Evolutionary conservation across 2,888 invertebrate species (phyloP).

Genomic region (Asteroscopus sphinx): DNA sequence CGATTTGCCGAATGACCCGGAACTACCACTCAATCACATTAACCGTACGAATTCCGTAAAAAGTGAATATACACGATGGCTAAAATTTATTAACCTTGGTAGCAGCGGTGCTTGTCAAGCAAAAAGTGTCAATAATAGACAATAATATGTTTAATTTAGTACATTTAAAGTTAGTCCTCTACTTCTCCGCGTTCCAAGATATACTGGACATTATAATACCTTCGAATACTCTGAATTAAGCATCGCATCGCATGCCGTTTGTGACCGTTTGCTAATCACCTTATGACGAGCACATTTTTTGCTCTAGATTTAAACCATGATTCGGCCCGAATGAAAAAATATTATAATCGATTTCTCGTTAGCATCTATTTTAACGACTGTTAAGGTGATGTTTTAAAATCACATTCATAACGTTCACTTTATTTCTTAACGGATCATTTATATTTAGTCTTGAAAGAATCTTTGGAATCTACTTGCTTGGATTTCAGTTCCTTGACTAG

Average conservation of each 20-base stretch:
- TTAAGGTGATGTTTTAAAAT: slow-evolving; percentile 7
- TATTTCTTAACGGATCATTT: background rate
- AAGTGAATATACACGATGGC: slow-evolving; percentile 39
- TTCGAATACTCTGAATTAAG: slow-evolving; percentile 30
- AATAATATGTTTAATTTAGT: too few relatives aligned
- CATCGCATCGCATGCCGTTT: slow-evolving; percentile 57
- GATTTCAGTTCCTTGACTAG: background rate
- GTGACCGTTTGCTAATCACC: slow-evolving; percentile 71
- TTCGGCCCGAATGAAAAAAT: slow-evolving; percentile 66
- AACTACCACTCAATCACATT: slow-evolving; percentile 71
- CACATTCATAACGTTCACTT: slow-evolving; percentile 8
- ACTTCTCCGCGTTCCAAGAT: too few relatives aligned
- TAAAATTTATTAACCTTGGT: too few relatives aligned
- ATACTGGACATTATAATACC: background rate
- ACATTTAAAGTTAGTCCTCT: too few relatives aligned
- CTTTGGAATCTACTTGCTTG: background rate
- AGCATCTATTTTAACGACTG: slow-evolving; percentile 58
- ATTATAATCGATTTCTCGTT: slow-evolving; percentile 80
- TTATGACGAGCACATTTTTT: slow-evolving; percentile 80
- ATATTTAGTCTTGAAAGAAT: background rate
- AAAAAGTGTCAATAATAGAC: too few relatives aligned
- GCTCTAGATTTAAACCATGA: slow-evolving; percentile 68
- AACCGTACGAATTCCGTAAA: slow-evolving; percentile 44
- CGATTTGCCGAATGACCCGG: slow-evolving; percentile 76
- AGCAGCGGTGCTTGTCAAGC: too few relatives aligned